Conservation (phyloP, 2,113 vertebrate genomes). For the Strigops habroptila region DNA sequence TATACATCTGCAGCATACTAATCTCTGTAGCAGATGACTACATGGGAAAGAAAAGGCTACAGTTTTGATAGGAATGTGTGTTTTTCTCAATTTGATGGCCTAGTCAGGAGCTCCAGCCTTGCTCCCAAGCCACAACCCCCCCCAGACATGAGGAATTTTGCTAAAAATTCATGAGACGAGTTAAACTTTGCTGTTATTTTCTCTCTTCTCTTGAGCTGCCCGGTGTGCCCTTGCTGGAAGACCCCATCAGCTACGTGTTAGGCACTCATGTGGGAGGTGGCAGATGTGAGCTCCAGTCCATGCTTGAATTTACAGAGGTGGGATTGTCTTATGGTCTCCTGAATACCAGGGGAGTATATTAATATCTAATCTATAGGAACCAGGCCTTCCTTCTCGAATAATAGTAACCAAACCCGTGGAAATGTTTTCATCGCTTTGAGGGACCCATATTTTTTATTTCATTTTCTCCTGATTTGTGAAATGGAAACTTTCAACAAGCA, state of each 20-base stretch:
- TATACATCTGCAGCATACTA: neutral
- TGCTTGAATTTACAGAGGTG: neutral
- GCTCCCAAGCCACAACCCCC: neutral
- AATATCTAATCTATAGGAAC: neutral
- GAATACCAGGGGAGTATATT: neutral
- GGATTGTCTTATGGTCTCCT: neutral
- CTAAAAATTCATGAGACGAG: neutral
- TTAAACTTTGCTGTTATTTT: neutral
- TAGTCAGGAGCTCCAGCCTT: neutral
- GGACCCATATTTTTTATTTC: neutral
- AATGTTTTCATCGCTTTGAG: neutral
- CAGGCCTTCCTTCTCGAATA: neutral
- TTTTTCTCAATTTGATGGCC: neutral
- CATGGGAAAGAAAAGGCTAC: neutral
- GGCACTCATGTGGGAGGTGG: neutral
- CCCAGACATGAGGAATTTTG: neutral
- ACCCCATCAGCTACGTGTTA: neutral
- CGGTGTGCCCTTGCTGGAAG: neutral
- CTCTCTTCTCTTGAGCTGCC: neutral
- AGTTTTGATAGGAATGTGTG: neutral
- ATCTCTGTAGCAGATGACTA: neutral
- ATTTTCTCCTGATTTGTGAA: neutral
- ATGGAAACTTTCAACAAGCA: neutral
- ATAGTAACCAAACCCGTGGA: neutral
- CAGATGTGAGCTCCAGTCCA: neutral